phyloP scores from a whole-genome alignment of 2,797 vertebrate genomes.

The Sebastes wilsoni region DNA sequence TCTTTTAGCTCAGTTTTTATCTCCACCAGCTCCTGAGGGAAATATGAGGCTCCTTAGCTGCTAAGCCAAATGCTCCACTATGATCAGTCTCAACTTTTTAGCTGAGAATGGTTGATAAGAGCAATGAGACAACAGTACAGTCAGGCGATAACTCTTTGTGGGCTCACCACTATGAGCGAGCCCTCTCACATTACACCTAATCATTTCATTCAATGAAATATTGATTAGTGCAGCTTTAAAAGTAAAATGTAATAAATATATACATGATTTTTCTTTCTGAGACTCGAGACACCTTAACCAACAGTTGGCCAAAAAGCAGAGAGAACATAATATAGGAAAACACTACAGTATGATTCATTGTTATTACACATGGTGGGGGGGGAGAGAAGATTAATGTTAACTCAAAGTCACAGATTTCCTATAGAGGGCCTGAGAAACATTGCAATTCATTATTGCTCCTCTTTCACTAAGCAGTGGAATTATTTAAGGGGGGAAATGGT shows the following conservation, averaged over 20 bases:
- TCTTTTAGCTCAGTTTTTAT: too few species aligned
- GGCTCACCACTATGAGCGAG: not conserved
- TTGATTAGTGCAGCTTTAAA: not conserved
- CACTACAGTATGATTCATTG: not conserved
- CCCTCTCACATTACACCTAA: not conserved
- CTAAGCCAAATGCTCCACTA: not conserved
- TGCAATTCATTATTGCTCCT: conserved; percentile 31
- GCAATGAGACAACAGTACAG: not conserved
- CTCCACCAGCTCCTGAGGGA: not conserved
- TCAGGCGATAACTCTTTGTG: not conserved
- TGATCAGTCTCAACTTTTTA: not conserved
- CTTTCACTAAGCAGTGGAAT: conserved; percentile 14
- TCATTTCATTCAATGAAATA: not conserved
- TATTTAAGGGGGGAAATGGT: conserved; percentile 8
- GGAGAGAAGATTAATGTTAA: not conserved
- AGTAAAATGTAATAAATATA: not conserved
- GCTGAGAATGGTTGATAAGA: not conserved
- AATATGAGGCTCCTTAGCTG: not conserved
- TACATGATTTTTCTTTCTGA: not conserved
- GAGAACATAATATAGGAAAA: not conserved
- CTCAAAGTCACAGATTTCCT: not conserved
- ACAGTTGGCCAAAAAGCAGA: not conserved
- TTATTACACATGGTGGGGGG: not conserved
- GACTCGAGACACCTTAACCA: not conserved
- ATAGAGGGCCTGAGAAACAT: not conserved